phyloP scores from a whole-genome alignment of 2,113 vertebrate species.

The Carollia perspicillata region DNA sequence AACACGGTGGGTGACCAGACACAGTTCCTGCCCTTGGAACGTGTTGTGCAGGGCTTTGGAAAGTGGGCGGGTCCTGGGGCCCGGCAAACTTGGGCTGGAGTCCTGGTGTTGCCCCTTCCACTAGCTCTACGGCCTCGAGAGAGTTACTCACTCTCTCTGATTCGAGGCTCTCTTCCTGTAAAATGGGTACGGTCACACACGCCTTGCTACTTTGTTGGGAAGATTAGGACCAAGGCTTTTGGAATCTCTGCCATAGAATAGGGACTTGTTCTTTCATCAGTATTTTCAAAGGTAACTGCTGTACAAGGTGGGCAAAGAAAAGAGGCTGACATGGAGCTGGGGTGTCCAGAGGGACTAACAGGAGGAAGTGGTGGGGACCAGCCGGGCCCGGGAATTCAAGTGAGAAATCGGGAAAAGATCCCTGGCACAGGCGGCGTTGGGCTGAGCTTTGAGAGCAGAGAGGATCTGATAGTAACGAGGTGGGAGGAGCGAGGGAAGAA shows the following conservation, averaged over 20 bases:
- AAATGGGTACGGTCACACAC: neutral
- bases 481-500: neutral
- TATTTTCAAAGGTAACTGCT: neutral
- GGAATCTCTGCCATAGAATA: neutral
- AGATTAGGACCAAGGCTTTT: neutral
- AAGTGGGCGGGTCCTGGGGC: neutral
- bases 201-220: neutral
- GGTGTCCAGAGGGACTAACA: neutral
- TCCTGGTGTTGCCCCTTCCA: neutral
- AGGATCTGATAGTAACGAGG: neutral
- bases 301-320: neutral
- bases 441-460: neutral
- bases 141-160: neutral
- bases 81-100: neutral
- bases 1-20: neutral
- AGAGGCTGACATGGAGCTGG: neutral
- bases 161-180: neutral
- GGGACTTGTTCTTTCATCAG: neutral
- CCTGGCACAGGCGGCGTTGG: neutral
- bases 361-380: neutral
- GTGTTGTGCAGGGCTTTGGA: neutral
- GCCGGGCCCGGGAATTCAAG: neutral
- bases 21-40: neutral
- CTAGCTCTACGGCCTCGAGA: neutral
- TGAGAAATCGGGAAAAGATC: conserved; percentile 22